phyloP scores from a whole-genome alignment of 2,797 vertebrate species.

The Poeciliopsis turneri region DNA sequence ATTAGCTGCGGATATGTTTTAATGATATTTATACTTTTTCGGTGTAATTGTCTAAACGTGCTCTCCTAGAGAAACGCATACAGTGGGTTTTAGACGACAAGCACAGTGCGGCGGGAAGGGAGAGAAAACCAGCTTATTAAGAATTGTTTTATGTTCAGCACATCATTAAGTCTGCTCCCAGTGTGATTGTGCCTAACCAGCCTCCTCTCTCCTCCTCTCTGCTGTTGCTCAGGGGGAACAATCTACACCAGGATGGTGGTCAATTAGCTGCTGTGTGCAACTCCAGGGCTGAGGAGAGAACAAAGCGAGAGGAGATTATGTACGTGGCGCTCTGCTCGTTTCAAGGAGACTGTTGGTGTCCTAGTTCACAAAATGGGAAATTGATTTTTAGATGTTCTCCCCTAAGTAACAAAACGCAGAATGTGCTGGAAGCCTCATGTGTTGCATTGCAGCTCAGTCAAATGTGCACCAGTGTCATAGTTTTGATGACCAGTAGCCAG shows the following conservation, averaged over 20 bases:
- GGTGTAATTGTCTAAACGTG: constrained; percentile 79
- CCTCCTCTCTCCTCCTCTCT: constrained; percentile 58
- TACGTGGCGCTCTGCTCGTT: constrained; percentile 36
- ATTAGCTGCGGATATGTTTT: constrained; percentile 80
- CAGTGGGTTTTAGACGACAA: constrained; percentile 71
- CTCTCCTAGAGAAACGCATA: constrained; percentile 67
- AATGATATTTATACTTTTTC: constrained; percentile 83
- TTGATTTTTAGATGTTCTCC: constrained; percentile 1
- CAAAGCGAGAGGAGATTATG: constrained; percentile 47
- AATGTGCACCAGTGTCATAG: neutral
- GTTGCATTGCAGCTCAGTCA: no score
- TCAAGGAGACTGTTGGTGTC: constrained; percentile 8
- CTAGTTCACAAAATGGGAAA: constrained; percentile 19
- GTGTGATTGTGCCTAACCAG: constrained; percentile 76
- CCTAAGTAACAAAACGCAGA: neutral
- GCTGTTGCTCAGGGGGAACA: constrained; percentile 70
- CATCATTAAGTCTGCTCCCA: constrained; percentile 75
- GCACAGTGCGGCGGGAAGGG: constrained; percentile 58
- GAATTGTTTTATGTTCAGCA: constrained; percentile 69
- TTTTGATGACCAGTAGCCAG: neutral
- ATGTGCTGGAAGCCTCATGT: neutral
- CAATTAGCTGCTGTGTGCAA: constrained; percentile 76
- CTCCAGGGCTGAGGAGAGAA: constrained; percentile 66
- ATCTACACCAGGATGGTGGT: constrained; percentile 70
- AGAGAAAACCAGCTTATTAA: constrained; percentile 69